Evolutionary conservation across 2,113 vertebrate species (phyloP), one percentile per base, ranked within the genome.

Genomic region (Coptodon bakossiorum): DNA sequence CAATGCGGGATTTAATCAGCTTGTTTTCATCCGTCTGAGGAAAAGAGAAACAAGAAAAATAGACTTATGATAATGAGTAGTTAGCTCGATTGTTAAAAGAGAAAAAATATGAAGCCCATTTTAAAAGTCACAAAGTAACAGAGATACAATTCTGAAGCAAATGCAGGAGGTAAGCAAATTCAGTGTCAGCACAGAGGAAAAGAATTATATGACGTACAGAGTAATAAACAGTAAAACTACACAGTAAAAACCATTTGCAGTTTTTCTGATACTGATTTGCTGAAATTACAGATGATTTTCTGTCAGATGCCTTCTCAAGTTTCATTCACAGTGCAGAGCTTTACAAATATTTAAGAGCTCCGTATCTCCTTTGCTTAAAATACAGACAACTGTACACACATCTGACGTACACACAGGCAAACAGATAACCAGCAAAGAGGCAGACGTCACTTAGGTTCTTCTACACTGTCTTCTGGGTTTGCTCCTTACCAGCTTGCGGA

Each of bases 401-500:
- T 45, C 38, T 52, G 5, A 61, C 40, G 7, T 14, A 66, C 50
- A 84, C 80, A 73, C 36, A 83, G 7, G 8, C 16, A 66, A 9
- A 29, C 27, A 84, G 5, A 83, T 7, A 66, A 4, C 16, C 52
- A 80, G 31, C 78, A 45, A 10, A 48, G 34, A 59, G n/a, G 7
- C 48, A 87, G 80, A 45, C 13, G 6, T n/a, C 57, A 27, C 29
- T 17, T 53, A 29, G 80, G 24, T 40, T 66, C 59, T 76, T 36
- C 13, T 50, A 68, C 0, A 34, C 31, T 61, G 24, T 34, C 31
- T 56, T 36, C 2, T 43, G 14, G 36, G 34, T 61, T 61, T 87
- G 3, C 29, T 92, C 5, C 98, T 97, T 85, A 99, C 99, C 97
- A 99, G 96, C 97, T 98, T 97, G 40, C 97, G 96, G 87, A 99